phyloP scores from a whole-genome alignment of 2,113 vertebrate genomes.

The Apteryx mantelli region DNA sequence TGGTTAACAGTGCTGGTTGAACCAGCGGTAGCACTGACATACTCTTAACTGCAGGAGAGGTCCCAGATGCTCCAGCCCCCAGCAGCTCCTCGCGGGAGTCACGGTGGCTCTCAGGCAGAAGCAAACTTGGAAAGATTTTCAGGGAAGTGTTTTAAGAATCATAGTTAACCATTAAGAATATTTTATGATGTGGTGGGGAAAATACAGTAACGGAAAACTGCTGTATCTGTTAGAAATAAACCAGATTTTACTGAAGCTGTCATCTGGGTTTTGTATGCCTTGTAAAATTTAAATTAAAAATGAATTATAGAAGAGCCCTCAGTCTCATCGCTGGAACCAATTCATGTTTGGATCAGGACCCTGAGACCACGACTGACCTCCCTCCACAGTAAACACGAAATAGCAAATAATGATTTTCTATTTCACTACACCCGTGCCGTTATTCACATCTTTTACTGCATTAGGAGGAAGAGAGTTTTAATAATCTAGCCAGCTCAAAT shows the following conservation, averaged over 20 bases:
- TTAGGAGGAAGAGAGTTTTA: constrained; percentile 49
- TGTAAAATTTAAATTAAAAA: constrained; percentile 56
- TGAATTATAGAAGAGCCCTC: constrained; percentile 15
- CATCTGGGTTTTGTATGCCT: neutral
- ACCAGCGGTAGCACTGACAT: constrained; percentile 2
- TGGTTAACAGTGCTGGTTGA: constrained; percentile 45
- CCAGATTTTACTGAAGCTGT: neutral
- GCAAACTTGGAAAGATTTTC: constrained; percentile 1
- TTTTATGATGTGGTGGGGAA: neutral
- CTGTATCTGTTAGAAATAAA: neutral
- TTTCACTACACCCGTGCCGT: constrained; percentile 9
- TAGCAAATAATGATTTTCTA: neutral
- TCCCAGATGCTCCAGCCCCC: constrained; percentile 63
- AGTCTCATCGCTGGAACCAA: neutral
- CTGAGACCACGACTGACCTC: neutral
- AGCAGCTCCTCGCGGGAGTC: constrained; percentile 38
- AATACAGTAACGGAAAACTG: neutral
- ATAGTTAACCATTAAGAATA: neutral
- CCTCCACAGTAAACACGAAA: fast-evolving
- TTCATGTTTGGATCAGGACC: neutral
- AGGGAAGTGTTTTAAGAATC: neutral
- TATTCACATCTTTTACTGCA: constrained; percentile 49
- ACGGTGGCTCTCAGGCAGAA: neutral
- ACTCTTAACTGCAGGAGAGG: constrained; percentile 56
- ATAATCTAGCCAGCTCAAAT: constrained; percentile 67